Evolutionary conservation across 2,113 vertebrate species (phyloP), one percentile per base, ranked within the genome.

Genomic region (Amazona vittata): DNA sequence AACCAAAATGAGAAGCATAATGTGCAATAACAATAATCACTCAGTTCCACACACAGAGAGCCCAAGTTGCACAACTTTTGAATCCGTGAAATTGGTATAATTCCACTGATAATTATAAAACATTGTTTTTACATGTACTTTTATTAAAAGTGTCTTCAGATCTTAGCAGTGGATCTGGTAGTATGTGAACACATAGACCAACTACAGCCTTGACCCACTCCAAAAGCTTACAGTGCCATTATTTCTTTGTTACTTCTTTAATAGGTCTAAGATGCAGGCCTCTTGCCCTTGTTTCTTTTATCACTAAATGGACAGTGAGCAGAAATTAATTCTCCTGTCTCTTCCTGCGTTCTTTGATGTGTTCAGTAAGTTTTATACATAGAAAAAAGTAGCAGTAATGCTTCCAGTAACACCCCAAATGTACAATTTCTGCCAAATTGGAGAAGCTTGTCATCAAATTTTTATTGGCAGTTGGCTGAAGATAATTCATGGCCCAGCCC

Each of bases 341-440:
- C 31, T 83, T 82, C 39, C 43, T 67, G 14, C 4, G 1, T 67
- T 81, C 63, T 65, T 78, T 80, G 29, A 21, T 28, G 41, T 6
- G 20, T 70, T 70, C 52, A 28, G 6, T 35, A n/a, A 60, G 25
- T 67, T 68, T 46, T 88, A 37, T 43, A 64, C 26, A 31, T 12
- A 55, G 41, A 85, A 74, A 76, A 35, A 64, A 7, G 37, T 50
- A 64, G 13, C 24, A 73, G 6, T 62, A 75, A 53, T 68, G 49
- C 26, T 79, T 70, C 39, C 1, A 1, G 26, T 74, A 85, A 64
- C 25, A 14, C 41, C 33, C 81, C 13, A 70, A 90, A 80, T 86
- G 9, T 20, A 43, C 9, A 21, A 50, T 68, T 83, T 83, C 85
- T 93, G 41, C 49, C 52, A 88, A 93, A 89, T 83, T 53, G 67